Conservation (phyloP, 2,888 invertebrate species). For the Sepioteuthis lessoniana region DNA sequence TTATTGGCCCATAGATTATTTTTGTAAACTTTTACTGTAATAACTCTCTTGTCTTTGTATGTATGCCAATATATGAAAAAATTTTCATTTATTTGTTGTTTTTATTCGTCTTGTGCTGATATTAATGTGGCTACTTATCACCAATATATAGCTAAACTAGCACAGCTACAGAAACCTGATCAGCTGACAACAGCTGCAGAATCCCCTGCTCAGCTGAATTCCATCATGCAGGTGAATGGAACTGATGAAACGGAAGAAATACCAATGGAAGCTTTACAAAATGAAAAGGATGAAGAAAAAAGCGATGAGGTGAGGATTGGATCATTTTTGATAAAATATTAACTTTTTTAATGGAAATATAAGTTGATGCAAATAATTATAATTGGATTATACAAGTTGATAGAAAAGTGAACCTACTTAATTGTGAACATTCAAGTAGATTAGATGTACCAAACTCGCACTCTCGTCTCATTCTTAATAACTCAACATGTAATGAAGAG, state of each 20-base stretch:
- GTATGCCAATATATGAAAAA: background rate
- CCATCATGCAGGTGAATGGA: constrained; percentile 34
- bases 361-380: no score
- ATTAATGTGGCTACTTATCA: constrained; percentile 40
- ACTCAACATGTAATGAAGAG: no score
- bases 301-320: constrained; percentile 38
- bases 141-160: constrained; percentile 58
- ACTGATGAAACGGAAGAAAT: constrained; percentile 44
- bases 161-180: constrained; percentile 56
- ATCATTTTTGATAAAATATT: background rate
- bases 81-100: background rate
- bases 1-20: background rate
- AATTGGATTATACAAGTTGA: no score
- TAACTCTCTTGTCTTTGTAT: background rate
- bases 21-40: background rate
- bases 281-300: constrained; percentile 44
- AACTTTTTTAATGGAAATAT: no score
- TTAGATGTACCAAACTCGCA: no score
- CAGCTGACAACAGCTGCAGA: constrained; percentile 34
- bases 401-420: no score
- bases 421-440: no score
- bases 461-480: no score
- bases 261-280: constrained; percentile 40
- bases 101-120: background rate
- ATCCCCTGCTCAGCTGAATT: constrained; percentile 15